These are phyloP conservation scores for Panthera uncia DNA, from an alignment of 2,113 vertebrate genomes.

Conservation along the genomic window DNA sequence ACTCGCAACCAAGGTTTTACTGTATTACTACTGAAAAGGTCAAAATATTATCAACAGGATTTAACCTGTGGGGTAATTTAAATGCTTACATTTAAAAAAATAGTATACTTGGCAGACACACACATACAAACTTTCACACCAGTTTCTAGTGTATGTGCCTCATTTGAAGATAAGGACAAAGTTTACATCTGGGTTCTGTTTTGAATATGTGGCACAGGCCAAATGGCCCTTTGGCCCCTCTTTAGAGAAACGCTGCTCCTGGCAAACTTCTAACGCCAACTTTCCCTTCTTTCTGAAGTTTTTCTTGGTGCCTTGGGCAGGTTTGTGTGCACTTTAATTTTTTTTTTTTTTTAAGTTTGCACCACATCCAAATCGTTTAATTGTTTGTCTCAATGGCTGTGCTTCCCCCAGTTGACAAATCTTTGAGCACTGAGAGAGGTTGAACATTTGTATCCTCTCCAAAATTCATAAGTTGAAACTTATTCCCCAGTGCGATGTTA, in stretches of 20 bases:
- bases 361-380: neutral
- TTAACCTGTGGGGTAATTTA: neutral
- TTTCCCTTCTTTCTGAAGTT: neutral
- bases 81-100: neutral
- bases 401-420: neutral
- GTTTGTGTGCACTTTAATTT: neutral
- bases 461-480: neutral
- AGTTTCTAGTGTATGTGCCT: neutral
- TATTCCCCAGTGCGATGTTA: neutral
- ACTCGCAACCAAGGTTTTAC: too few species aligned
- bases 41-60: neutral
- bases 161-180: neutral
- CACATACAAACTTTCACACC: neutral
- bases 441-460: neutral
- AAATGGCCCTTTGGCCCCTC: neutral
- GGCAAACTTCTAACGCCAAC: fast-evolving
- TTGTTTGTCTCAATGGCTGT: neutral
- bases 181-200: neutral
- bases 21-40: neutral
- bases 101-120: neutral
- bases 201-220: neutral
- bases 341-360: neutral
- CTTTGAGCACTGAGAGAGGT: neutral
- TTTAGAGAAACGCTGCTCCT: neutral
- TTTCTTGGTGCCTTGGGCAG: neutral